Conservation (phyloP, 1,140 invertebrate species). For the Galendromus occidentalis region DNA sequence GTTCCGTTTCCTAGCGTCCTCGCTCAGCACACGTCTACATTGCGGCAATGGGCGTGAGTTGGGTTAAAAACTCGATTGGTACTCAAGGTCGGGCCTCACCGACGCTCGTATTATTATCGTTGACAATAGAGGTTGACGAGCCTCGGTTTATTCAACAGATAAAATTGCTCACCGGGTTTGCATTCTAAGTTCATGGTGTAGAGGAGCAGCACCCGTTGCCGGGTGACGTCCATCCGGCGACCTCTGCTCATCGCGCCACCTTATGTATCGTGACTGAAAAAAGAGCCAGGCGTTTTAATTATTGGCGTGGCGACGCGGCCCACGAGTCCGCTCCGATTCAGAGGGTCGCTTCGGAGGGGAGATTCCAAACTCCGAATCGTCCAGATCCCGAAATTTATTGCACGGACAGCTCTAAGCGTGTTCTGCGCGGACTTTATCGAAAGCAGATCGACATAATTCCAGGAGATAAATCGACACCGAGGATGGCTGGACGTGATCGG, state of each 20-base stretch:
- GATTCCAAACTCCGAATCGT: no score
- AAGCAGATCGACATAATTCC: no score
- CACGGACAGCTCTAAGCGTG: no score
- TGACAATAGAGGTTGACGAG: neutral
- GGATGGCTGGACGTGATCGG: no score
- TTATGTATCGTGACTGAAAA: constrained; percentile 1
- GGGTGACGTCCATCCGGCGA: neutral
- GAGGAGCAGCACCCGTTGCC: neutral
- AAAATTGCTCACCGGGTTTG: neutral
- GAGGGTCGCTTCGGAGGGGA: no score
- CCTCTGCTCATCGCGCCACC: constrained; percentile 3
- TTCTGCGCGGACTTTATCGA: no score
- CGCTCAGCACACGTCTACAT: neutral
- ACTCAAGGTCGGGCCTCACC: neutral
- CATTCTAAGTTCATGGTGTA: constrained; percentile 5
- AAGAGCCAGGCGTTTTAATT: no score
- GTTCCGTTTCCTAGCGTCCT: neutral
- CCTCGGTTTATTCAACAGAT: neutral
- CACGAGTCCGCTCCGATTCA: no score
- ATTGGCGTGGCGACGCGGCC: no score
- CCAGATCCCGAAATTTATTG: no score
- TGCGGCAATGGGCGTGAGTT: no score
- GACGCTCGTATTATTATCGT: neutral
- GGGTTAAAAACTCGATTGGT: neutral
- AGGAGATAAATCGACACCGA: no score